A percentile compares a stretch with the other conserved stretches of the same genome.
phyloP scores from a whole-genome alignment of 2,888 invertebrate genomes.

The Heliconius hortense region DNA sequence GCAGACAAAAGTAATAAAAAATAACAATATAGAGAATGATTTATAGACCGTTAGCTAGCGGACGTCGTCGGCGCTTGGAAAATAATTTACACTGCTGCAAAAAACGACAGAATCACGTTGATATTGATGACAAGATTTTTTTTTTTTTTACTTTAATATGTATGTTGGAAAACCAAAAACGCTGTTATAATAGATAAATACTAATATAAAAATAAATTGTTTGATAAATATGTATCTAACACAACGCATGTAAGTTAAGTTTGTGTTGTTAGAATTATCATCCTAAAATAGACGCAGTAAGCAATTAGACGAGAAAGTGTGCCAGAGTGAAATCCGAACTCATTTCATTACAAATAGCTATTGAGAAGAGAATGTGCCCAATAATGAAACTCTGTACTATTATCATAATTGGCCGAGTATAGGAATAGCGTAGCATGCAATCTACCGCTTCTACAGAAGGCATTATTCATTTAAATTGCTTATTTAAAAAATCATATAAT shows the following conservation, averaged over 20 bases:
- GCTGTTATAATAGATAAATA: neutral
- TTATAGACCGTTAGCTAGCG: slow-evolving; percentile 62
- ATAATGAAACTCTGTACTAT: slow-evolving; percentile 68
- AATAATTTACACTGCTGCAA: slow-evolving; percentile 55
- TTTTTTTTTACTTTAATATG: no score
- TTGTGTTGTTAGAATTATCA: neutral
- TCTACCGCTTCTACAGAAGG: neutral
- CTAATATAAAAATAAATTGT: neutral
- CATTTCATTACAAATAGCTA: slow-evolving; percentile 57
- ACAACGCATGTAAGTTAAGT: neutral
- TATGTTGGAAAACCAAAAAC: neutral
- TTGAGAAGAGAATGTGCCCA: slow-evolving; percentile 63
- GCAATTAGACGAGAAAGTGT: slow-evolving; percentile 41
- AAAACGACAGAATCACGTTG: neutral
- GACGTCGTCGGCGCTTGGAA: slow-evolving; percentile 53
- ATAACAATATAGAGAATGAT: slow-evolving; percentile 57
- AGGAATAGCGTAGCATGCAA: slow-evolving; percentile 34
- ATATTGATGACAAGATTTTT: neutral
- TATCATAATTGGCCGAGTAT: slow-evolving; percentile 58
- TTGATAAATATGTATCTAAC: neutral
- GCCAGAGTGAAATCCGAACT: slow-evolving; percentile 44
- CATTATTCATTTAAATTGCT: slow-evolving; percentile 16
- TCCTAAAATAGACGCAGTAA: slow-evolving; percentile 9
- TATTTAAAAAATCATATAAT: neutral
- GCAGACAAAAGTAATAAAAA: slow-evolving; percentile 38